phyloP scores from a whole-genome alignment of 1,140 invertebrate species.

The Drosophila pseudoobscura region DNA sequence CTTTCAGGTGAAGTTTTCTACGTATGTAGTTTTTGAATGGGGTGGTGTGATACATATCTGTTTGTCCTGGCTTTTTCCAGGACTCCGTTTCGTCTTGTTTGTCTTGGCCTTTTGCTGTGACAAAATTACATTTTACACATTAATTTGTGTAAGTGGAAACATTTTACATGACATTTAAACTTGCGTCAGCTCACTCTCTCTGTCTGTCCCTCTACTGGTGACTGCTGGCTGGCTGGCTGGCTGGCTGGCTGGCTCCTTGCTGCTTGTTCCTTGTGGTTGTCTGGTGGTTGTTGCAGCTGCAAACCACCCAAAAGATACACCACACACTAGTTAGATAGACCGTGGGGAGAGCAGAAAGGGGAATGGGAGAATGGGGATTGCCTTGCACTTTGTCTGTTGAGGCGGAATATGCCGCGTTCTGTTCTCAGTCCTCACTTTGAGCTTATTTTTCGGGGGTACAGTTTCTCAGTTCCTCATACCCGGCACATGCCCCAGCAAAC shows the following conservation, averaged over 20 bases:
- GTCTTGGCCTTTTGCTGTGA: conserved; percentile 37
- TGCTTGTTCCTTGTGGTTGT: conserved; percentile 41
- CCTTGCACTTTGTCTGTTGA: conserved; percentile 78
- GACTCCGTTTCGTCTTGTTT: conserved; percentile 13
- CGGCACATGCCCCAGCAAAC: conserved; percentile 41
- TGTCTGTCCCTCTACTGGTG: conserved; percentile 17
- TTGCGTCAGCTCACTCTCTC: conserved; percentile 44
- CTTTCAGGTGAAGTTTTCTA: background rate
- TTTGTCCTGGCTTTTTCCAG: conserved; percentile 2
- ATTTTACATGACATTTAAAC: conserved; percentile 82
- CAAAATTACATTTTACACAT: conserved; percentile 79
- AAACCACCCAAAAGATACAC: conserved; percentile 37
- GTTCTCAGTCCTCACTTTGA: conserved; percentile 68
- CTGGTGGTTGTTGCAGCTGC: conserved; percentile 20
- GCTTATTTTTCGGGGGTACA: conserved; percentile 56
- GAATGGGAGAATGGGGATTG: conserved; percentile 9
- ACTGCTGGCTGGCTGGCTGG: background rate
- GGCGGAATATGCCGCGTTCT: conserved; percentile 73
- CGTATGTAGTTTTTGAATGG: background rate
- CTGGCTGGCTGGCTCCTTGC: background rate
- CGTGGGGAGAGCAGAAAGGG: conserved; percentile 20
- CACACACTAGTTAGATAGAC: conserved; percentile 13
- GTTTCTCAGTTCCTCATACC: background rate
- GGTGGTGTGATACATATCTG: background rate
- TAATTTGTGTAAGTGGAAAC: conserved; percentile 82